Conservation (phyloP, 2,797 vertebrate species). For the Cuculus canorus region DNA sequence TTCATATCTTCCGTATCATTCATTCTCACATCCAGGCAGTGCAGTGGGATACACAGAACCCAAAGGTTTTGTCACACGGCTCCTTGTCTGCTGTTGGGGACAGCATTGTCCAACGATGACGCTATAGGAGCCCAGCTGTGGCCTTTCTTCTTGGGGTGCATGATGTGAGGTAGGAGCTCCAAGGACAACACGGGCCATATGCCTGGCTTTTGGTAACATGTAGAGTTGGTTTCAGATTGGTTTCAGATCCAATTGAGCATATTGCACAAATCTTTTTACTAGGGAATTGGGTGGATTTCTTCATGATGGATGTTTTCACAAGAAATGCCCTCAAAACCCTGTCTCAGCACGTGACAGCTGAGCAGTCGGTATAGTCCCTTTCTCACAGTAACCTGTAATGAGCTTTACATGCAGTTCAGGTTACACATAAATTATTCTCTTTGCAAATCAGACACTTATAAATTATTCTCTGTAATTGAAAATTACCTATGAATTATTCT, state of each 20-base stretch:
- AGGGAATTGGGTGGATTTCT: background rate
- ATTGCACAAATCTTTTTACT: background rate
- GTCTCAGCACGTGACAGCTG: background rate
- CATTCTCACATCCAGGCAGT: background rate
- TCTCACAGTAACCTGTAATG: background rate
- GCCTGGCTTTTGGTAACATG: background rate
- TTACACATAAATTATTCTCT: slow-evolving; percentile 52
- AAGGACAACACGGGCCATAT: accelerated
- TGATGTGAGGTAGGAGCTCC: background rate
- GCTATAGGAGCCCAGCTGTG: background rate
- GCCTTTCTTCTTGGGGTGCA: background rate
- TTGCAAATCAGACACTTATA: slow-evolving; percentile 27
- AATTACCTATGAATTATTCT: slow-evolving; percentile 61
- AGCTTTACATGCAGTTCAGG: background rate
- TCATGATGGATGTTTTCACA: background rate
- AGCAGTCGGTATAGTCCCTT: background rate
- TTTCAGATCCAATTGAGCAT: background rate
- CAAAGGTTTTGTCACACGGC: background rate
- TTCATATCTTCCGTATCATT: background rate
- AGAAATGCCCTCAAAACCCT: background rate
- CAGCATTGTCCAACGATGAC: background rate
- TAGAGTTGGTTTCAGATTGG: background rate
- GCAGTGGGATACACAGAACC: background rate
- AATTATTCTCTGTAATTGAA: slow-evolving; percentile 53
- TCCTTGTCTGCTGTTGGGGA: background rate